Percentiles rank a stretch among this genome's conserved stretches.
Conservation (phyloP, 92 coral and sea anemone genomes). For the Paragorgia papillata region DNA sequence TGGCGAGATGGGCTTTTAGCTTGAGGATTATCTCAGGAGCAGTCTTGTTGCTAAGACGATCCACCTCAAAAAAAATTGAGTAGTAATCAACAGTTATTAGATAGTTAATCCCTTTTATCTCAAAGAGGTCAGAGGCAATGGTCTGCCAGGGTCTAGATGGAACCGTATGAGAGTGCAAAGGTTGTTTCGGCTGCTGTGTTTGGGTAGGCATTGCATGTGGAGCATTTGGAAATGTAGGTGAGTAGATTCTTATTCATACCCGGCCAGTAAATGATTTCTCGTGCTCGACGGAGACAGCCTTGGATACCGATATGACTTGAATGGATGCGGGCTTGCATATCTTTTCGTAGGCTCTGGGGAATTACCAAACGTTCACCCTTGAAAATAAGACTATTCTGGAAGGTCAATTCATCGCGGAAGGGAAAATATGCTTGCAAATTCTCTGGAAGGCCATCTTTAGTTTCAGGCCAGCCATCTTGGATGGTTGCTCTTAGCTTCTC, state of each 20-base stretch:
- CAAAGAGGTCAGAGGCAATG: constrained; percentile 28
- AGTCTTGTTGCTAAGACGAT: constrained; percentile 23
- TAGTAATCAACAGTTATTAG: constrained; percentile 35
- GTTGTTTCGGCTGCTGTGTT: constrained; percentile 44
- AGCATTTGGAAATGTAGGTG: constrained; percentile 40
- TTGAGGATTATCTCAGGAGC: constrained; percentile 34
- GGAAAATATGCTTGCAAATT: constrained; percentile 12
- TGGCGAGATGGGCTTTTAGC: constrained; percentile 37
- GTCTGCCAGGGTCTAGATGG: constrained; percentile 38
- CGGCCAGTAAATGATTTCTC: constrained; percentile 55
- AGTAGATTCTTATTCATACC: constrained; percentile 35
- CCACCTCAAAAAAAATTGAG: constrained; percentile 46
- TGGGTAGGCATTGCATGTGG: constrained; percentile 47
- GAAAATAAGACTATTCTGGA: constrained; percentile 42
- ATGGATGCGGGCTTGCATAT: constrained; percentile 40
- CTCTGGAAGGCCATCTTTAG: background rate
- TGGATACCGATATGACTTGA: constrained; percentile 47
- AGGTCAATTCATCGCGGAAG: constrained; percentile 34
- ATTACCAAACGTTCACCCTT: constrained; percentile 50
- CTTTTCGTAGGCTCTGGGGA: constrained; percentile 32
- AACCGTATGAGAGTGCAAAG: constrained; percentile 21
- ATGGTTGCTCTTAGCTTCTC: constrained; percentile 35
- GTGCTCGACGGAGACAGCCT: constrained; percentile 47
- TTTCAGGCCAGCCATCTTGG: constrained; percentile 51
- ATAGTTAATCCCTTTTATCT: constrained; percentile 34